Evolutionary conservation across 1,140 invertebrate genomes (phyloP).

Genomic region (Liolophura sinensis): DNA sequence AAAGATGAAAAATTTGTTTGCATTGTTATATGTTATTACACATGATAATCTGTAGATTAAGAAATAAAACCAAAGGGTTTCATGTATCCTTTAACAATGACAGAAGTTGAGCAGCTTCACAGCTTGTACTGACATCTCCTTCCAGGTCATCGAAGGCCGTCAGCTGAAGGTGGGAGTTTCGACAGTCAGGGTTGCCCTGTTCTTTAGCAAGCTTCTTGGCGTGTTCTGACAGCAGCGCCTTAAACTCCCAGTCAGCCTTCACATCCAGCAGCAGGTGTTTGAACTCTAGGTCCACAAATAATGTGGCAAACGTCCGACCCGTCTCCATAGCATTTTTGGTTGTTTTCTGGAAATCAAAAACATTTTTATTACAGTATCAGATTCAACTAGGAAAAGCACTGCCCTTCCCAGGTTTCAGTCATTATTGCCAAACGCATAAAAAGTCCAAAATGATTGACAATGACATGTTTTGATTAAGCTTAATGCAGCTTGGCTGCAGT

Average conservation of each 20-base stretch:
- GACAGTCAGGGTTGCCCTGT: conserved; percentile 58
- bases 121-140: conserved; percentile 21
- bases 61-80: no score
- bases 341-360: conserved; percentile 63
- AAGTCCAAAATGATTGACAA: no score
- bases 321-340: conserved; percentile 71
- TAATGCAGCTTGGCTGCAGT: no score
- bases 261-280: conserved; percentile 63
- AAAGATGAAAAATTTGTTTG: no score
- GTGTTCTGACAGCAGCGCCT: conserved; percentile 60
- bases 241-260: conserved; percentile 55
- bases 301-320: conserved; percentile 68
- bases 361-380: neutral
- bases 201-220: conserved; percentile 65
- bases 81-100: no score
- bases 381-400: no score
- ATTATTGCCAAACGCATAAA: no score
- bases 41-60: no score
- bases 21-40: no score
- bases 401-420: no score
- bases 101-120: no score
- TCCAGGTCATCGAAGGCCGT: conserved; percentile 32
- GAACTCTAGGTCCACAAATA: conserved; percentile 69
- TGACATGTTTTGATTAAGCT: no score
- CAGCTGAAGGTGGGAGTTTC: conserved; percentile 36